Evolutionary conservation across 1,140 invertebrate genomes (phyloP).

Genomic region (Euwallacea fornicatus): DNA sequence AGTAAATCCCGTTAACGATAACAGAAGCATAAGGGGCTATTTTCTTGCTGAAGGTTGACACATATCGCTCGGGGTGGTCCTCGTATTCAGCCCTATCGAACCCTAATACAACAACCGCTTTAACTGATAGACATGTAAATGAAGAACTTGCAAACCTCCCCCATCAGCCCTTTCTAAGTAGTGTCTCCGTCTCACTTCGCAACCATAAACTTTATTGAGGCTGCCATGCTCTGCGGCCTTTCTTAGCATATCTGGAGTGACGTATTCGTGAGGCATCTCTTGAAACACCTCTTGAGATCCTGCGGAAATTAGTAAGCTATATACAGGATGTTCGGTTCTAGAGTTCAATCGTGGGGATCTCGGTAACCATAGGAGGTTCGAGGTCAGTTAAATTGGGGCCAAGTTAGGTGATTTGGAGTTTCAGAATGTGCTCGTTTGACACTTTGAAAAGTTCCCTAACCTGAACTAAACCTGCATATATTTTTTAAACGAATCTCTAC

Average conservation of each 20-base stretch:
- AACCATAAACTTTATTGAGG: conserved; percentile 85
- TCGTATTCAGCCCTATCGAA: conserved; percentile 93
- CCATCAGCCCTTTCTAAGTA: conserved; percentile 91
- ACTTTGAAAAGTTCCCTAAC: too few species aligned
- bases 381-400: too few species aligned
- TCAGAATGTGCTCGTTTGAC: background rate
- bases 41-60: conserved; percentile 95
- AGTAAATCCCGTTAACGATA: conserved; percentile 98
- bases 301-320: background rate
- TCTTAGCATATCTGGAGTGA: conserved; percentile 89
- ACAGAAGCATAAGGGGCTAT: conserved; percentile 97
- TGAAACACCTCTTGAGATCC: conserved; percentile 97
- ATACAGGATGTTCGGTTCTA: too few species aligned
- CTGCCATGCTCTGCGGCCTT: conserved; percentile 97
- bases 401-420: too few species aligned
- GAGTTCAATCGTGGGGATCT: too few species aligned
- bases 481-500: too few species aligned
- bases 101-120: conserved; percentile 11
- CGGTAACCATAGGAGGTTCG: too few species aligned
- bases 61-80: conserved; percentile 89
- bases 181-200: conserved; percentile 89
- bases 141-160: conserved; percentile 58
- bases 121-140: background rate
- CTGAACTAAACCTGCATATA: too few species aligned
- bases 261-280: conserved; percentile 96